These are phyloP conservation scores for Oeneis ivallda DNA, from an alignment of 2,888 invertebrate genomes.

Conservation along the genomic window DNA sequence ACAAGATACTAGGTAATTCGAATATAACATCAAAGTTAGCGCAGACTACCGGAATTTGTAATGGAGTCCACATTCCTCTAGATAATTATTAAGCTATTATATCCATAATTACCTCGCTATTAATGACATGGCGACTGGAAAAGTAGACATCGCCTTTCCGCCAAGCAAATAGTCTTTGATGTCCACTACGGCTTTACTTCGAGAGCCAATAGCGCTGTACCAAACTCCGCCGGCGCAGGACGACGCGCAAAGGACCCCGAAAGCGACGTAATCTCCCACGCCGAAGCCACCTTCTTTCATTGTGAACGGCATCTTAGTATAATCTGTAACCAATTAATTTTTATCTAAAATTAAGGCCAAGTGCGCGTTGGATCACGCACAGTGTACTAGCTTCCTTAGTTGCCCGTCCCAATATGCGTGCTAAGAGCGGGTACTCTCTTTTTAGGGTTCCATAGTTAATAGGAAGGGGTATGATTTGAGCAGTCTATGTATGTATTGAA, in stretches of 20 bases:
- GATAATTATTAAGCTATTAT: not conserved
- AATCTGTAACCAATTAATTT: slow-evolving; percentile 10
- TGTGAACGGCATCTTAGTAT: slow-evolving; percentile 64
- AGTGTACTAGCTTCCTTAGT: too few species aligned
- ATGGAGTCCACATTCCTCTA: not conserved
- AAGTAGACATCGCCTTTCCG: slow-evolving; percentile 86
- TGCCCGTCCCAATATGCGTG: too few species aligned
- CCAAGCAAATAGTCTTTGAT: slow-evolving; percentile 89
- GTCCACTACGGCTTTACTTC: slow-evolving; percentile 75
- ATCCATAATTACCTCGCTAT: slow-evolving; percentile 86
- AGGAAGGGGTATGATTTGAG: too few species aligned
- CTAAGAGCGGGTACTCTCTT: too few species aligned
- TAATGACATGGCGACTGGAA: slow-evolving; percentile 93
- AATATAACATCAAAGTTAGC: not conserved
- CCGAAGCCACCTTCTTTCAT: slow-evolving; percentile 70
- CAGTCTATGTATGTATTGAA: too few species aligned
- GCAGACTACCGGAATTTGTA: not conserved
- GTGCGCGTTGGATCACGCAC: too few species aligned
- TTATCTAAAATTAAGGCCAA: too few species aligned
- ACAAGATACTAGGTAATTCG: too few species aligned
- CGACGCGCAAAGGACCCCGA: slow-evolving; percentile 84
- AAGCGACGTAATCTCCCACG: slow-evolving; percentile 84
- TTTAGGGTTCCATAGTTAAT: too few species aligned
- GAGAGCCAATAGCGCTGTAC: slow-evolving; percentile 80
- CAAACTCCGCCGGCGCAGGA: slow-evolving; percentile 91